These are phyloP conservation scores for Cheiracanthium punctorium DNA, from an alignment of 2,888 invertebrate species.

Conservation along the genomic window DNA sequence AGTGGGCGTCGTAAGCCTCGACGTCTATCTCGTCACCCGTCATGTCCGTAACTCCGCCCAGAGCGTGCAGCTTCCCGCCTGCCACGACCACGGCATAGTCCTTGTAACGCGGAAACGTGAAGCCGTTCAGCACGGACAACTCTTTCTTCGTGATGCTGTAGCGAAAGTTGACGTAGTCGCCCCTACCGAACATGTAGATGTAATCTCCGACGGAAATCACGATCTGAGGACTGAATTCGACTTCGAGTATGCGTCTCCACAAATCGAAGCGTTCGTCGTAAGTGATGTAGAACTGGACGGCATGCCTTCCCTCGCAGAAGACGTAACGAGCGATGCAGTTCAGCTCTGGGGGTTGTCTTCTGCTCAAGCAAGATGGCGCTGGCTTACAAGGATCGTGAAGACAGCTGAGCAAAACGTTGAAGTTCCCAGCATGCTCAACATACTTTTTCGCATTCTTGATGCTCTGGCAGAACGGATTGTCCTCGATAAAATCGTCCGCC, in stretches of 20 bases:
- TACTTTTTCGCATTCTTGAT: not conserved
- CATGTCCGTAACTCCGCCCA: constrained; percentile 11
- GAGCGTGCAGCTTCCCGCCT: not conserved
- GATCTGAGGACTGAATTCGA: constrained; percentile 5
- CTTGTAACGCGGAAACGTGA: not conserved
- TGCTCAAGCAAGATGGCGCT: not conserved
- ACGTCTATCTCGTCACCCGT: not conserved
- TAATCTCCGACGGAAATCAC: not conserved
- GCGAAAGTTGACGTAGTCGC: not conserved
- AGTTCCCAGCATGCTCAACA: not conserved
- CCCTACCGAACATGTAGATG: constrained; percentile 30
- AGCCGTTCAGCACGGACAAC: not conserved
- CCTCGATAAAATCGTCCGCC: not conserved
- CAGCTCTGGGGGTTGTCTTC: not conserved
- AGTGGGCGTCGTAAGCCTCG: constrained; percentile 12
- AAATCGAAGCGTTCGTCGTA: constrained; percentile 29
- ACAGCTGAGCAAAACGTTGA: not conserved
- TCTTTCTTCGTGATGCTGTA: not conserved
- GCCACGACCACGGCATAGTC: constrained; percentile 17
- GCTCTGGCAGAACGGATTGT: not conserved
- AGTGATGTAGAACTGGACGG: not conserved
- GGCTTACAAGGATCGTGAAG: not conserved
- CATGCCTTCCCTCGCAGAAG: not conserved
- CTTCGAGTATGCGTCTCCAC: not conserved
- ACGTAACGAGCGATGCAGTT: not conserved